Percentiles rank a stretch among this genome's conserved stretches.
Evolutionary conservation across 2,888 invertebrate species (phyloP).

Genomic region (Penaeus monodon): DNA sequence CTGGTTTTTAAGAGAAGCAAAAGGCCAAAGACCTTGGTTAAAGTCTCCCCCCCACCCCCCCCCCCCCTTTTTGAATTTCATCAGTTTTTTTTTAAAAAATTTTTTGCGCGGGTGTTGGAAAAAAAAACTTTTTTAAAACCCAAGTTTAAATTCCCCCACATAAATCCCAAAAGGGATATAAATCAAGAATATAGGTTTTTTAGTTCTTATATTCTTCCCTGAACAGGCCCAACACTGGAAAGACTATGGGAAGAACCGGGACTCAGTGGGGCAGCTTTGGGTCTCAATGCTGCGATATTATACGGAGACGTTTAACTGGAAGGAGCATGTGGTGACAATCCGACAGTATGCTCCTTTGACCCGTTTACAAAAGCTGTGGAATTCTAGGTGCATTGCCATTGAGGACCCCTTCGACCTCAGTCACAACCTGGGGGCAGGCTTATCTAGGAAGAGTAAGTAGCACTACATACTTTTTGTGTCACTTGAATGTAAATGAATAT

Average conservation of each 20-base stretch:
- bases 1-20: conserved; percentile 71
- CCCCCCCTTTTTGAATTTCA: conserved; percentile 26
- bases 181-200: neutral
- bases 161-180: neutral
- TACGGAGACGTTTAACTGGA: conserved; percentile 73
- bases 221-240: conserved; percentile 69
- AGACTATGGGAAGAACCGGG: conserved; percentile 70
- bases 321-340: conserved; percentile 72
- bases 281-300: conserved; percentile 74
- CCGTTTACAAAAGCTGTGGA: conserved; percentile 75
- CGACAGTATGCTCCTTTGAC: conserved; percentile 71
- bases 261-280: conserved; percentile 73
- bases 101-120: neutral
- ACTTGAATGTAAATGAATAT: too few species aligned
- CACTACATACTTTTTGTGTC: neutral
- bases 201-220: neutral
- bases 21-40: conserved; percentile 71
- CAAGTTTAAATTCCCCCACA: neutral
- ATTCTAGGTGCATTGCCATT: conserved; percentile 73
- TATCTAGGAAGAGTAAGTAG: conserved; percentile 73
- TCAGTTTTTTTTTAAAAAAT: neutral
- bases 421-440: conserved; percentile 75
- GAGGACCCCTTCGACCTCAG: conserved; percentile 76
- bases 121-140: neutral
- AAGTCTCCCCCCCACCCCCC: conserved; percentile 66